Base-by-base conservation (phyloP, 2,797 vertebrate genomes). In the Rhodeus uyekii region DNA sequence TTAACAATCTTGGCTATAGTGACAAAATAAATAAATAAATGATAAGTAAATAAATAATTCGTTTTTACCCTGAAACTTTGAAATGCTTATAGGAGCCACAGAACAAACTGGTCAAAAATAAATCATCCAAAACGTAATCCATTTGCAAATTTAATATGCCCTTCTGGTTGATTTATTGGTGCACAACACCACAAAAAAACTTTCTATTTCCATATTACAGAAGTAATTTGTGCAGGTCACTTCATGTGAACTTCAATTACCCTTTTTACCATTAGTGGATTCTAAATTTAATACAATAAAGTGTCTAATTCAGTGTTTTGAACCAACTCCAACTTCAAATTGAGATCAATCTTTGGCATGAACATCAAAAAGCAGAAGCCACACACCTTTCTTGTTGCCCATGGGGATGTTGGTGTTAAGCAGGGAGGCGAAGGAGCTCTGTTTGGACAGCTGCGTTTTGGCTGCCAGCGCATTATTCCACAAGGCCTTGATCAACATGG, bases 401-500 rank as follows among this genome's bases (percentile, higher is more conserved):
- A 99, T 96, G 77, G 98, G 97, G 85, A 99, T 91, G 92, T 96
- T 99, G 89, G 97, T 98, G 93, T 98, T 99, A 88, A 99, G 95
- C 88, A 99, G 95, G 8, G 98, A 99, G 83, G 98, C 97, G 87
- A 99, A 99, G 87, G 98, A 99, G 92, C 98, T 99, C 92, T 99
- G 98, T 85, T 99, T 99, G 88, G 98, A 99, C 58, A 99, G 95
- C 90, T 99, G 98, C 76, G 98, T 97, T 87, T 99, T 99, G 83
- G 98, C 97, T 55, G 98, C 97, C 89, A 99, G 93, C 5, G 98
- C 97, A 84, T 99, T 99, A 92, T 99, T 99, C 98, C 98, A 99
- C 82, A 99, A 94, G 14, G 98, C 98, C 94, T 99, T 99, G 91
- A 99, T 99, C 88, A 99, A 93, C 98, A 99, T 99, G 76, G 98